Percentiles rank a stretch among this genome's conserved stretches.
These are phyloP conservation scores for Hypselothyrea guttata DNA, from an alignment of 2,888 invertebrate genomes.

Conservation along the genomic window DNA sequence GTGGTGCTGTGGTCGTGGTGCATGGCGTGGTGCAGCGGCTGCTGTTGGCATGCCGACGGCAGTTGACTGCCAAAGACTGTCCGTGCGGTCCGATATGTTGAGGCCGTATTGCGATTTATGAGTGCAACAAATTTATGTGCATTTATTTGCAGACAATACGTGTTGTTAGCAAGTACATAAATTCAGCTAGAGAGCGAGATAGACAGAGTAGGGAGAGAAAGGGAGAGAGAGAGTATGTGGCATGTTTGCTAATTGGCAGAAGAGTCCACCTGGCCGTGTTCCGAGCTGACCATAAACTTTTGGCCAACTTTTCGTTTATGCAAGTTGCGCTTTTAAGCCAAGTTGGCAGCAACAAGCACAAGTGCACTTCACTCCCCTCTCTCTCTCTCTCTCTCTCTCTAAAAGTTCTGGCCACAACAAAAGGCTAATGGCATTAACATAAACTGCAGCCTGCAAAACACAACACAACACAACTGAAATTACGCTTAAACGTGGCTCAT, in stretches of 20 bases:
- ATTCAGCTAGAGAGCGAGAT: neutral
- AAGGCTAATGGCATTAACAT: constrained; percentile 41
- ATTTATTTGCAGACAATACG: constrained; percentile 12
- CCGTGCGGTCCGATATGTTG: constrained; percentile 80
- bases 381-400: too few species aligned
- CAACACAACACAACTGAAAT: constrained; percentile 39
- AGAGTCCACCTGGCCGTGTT: constrained; percentile 9
- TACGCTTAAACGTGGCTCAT: constrained; percentile 38
- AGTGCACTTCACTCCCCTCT: too few species aligned
- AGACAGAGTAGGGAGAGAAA: neutral
- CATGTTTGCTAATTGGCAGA: constrained; percentile 57
- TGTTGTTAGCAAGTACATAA: neutral
- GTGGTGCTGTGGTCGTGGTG: constrained; percentile 53
- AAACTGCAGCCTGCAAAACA: constrained; percentile 38
- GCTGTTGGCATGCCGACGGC: constrained; percentile 68
- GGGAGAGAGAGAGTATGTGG: constrained; percentile 8
- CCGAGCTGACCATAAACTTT: constrained; percentile 9
- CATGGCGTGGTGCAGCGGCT: constrained; percentile 54
- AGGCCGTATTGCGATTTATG: constrained; percentile 50
- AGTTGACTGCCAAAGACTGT: constrained; percentile 79
- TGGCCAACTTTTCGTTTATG: constrained; percentile 28
- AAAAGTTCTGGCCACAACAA: constrained; percentile 31
- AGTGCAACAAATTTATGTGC: constrained; percentile 24
- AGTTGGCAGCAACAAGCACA: constrained; percentile 11
- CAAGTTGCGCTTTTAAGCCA: constrained; percentile 57